These are phyloP conservation scores for Malaclemys terrapin DNA, from an alignment of 2,113 vertebrate genomes.

Conservation along the genomic window DNA sequence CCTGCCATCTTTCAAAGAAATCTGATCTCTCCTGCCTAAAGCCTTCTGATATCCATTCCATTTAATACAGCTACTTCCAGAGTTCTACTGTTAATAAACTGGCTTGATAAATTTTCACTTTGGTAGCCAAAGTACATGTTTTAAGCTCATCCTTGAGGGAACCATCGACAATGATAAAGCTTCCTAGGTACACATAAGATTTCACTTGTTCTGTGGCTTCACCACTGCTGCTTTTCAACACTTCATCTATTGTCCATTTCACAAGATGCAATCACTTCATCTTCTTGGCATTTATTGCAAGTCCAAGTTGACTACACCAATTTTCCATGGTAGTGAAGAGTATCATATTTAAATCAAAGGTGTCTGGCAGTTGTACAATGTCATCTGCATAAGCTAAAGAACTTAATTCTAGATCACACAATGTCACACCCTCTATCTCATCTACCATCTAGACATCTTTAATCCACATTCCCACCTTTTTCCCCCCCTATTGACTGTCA, in stretches of 20 bases:
- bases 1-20: not conserved
- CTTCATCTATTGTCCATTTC: not conserved
- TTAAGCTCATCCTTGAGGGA: not conserved
- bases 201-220: not conserved
- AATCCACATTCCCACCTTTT: not conserved
- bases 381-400: not conserved
- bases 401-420: not conserved
- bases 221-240: not conserved
- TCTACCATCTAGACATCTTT: not conserved
- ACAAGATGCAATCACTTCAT: not conserved
- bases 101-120: not conserved
- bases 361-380: not conserved
- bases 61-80: not conserved
- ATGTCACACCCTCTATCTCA: not conserved
- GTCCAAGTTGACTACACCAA: not conserved
- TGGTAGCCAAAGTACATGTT: not conserved
- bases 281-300: not conserved
- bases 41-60: not conserved
- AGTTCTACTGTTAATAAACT: not conserved
- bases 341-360: not conserved
- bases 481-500: not conserved
- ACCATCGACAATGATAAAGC: not conserved
- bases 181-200: not conserved
- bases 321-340: not conserved
- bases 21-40: not conserved